Evolutionary conservation across 2,797 vertebrate genomes (phyloP), one percentile per base, ranked within the genome.

Genomic region (Sylvilagus floridanus): DNA sequence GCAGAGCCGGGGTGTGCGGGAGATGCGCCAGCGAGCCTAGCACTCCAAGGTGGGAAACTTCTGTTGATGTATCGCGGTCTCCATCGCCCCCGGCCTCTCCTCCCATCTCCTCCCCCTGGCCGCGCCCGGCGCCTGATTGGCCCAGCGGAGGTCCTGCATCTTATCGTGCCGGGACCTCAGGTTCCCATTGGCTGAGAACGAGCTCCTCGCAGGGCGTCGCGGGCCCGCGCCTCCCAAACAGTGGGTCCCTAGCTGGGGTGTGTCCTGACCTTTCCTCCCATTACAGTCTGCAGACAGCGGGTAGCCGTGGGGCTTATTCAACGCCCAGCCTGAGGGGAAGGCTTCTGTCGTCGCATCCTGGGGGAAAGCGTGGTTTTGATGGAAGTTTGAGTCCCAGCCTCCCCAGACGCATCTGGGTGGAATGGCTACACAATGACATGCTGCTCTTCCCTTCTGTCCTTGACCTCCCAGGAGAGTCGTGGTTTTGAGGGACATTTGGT

Each of bases 11-110:
- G 84, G 52, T 10, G 82, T 14, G 95, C 88, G 0, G 90, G 89
- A 75, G 83, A 42, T 42, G 79, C 79, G 19, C 63, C 84, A 91
- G 87, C 88, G 76, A 50, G 88, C 88, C 91, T 79, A 68, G 50
- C 90, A 57, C 77, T 92, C 96, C 84, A 93, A 98, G 97, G 97
- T 97, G 97, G 95, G 97, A 97, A 96, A 97, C 92, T 96, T 96
- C 72, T 91, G 96, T 17, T 17, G 89, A 12, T 54, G 95, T 52
- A 72, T 87, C 60, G 12, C 79, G 4, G 68, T 72, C 95, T 96
- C 94, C 95, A 92, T 94, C 81, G 75, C 84, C 96, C 62, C 71
- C 9, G 83, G 87, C 84, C 95, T 85, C 87, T 68, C 94, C 95
- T 94, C 76, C 28, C 83, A 12, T 69, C 90, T 54, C 95, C 97